phyloP scores from a whole-genome alignment of 2,113 vertebrate genomes.

The Terrapene triunguis region DNA sequence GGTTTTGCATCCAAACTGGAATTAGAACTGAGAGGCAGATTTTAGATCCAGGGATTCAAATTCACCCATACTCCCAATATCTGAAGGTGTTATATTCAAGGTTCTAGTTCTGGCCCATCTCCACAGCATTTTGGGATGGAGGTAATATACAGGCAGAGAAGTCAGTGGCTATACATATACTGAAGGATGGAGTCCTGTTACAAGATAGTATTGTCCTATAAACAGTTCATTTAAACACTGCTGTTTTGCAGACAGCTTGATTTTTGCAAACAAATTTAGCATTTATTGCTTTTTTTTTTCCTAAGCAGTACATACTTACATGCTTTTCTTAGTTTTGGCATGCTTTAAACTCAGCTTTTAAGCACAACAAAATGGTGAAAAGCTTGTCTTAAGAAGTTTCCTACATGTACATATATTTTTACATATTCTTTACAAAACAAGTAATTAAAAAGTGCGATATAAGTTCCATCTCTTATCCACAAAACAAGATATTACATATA shows the following conservation, averaged over 20 bases:
- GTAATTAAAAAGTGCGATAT: neutral
- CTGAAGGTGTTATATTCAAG: neutral
- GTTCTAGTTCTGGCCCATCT: neutral
- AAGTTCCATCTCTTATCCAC: neutral
- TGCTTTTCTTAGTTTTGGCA: neutral
- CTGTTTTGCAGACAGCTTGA: neutral
- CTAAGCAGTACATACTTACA: neutral
- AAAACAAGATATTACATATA: neutral
- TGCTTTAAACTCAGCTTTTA: neutral
- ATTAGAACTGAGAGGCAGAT: neutral
- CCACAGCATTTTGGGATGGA: neutral
- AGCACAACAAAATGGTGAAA: constrained; percentile 33
- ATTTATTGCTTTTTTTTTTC: neutral
- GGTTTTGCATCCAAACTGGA: neutral
- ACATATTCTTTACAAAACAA: constrained; percentile 37
- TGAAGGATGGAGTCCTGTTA: neutral
- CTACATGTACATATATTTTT: constrained; percentile 32
- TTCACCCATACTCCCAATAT: neutral
- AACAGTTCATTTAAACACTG: neutral
- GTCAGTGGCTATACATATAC: neutral
- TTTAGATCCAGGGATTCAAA: neutral
- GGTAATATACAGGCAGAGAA: neutral
- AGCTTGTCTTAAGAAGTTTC: neutral
- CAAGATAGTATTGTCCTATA: neutral
- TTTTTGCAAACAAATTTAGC: neutral